phyloP scores from a whole-genome alignment of 2,113 vertebrate species.

The Cyphomyrus discorhynchus region DNA sequence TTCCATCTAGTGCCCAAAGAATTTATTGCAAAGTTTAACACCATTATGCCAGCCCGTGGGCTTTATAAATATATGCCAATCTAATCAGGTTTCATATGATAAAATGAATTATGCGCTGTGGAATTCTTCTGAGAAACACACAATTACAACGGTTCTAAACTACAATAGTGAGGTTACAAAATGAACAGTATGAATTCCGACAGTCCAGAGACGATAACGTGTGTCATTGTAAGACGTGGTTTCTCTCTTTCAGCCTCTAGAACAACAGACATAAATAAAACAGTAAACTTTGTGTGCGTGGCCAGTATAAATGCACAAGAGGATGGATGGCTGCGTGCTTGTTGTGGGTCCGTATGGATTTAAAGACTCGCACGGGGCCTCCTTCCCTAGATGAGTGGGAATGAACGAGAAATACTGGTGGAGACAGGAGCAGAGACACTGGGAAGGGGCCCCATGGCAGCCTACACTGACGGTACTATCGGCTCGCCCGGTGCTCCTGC shows the following conservation, averaged over 20 bases:
- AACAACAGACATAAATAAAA: neutral
- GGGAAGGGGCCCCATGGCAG: neutral
- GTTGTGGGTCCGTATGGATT: neutral
- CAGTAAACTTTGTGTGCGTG: neutral
- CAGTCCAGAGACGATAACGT: neutral
- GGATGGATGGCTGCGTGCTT: neutral
- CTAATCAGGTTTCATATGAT: neutral
- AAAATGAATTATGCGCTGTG: neutral
- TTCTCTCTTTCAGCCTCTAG: neutral
- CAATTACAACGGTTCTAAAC: neutral
- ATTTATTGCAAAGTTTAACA: neutral
- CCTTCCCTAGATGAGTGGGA: too few species aligned
- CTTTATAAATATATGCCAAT: neutral
- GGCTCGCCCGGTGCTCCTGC: neutral
- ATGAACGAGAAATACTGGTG: neutral
- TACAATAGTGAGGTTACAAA: neutral
- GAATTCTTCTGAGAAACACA: neutral
- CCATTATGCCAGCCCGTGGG: neutral
- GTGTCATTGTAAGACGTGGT: neutral
- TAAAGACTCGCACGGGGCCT: neutral
- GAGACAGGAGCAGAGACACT: neutral
- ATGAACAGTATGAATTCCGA: neutral
- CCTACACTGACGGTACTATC: neutral
- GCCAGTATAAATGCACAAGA: neutral
- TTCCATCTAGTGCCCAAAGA: conserved; percentile 1